Evolutionary conservation across 2,888 invertebrate genomes (phyloP), one percentile per base, ranked within the genome.

Genomic region (Tetragonisca angustula): DNA sequence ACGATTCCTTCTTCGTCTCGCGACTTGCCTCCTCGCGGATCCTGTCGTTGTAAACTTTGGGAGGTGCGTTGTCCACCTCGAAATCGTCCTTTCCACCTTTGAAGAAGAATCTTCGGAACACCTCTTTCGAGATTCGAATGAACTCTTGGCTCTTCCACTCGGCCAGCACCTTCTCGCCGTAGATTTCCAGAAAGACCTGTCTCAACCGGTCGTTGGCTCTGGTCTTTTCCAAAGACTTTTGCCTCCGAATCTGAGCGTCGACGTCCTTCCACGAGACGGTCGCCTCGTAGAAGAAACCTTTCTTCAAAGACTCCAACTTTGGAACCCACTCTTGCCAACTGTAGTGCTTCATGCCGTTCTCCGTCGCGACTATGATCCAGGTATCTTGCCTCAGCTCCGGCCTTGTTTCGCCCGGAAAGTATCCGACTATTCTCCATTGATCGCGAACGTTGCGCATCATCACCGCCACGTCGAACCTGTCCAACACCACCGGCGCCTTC

Each of bases 251-350:
- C 27, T 94, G 93, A 3, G 64, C 73, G 9, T 91, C 90, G 1
- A 92, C 90, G 75, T 93, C 93, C 19, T 87, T 90, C 94, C 94
- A 94, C n/a, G 93, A 92, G 15, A 94, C 88, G 2, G 91, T 93
- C 0, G 94, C 94, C 62, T 94, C 94, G 87, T 90, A 93, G 17
- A 94, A 90, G 0, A 93, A 89, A 0, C 94, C 93, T n/a, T 91
- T 91, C 69, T 92, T 93, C 67, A 94, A 83, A 0, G 91, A 91
- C n/a, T 94, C 93, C 75, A 94, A 68, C 0, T 88, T 93, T 0
- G 94, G 94, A 3, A 85, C 84, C 94, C 94, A 94, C 32, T 93
- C 93, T 75, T 93, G 92, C 92, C 93, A 93, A 69, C 92, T 93
- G 77, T 91, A 91, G 54, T 94, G 93, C 64, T 86, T 88, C 4